These are phyloP conservation scores for Enteromius radiatus DNA, from an alignment of 2,797 vertebrate genomes.

Conservation along the genomic window DNA sequence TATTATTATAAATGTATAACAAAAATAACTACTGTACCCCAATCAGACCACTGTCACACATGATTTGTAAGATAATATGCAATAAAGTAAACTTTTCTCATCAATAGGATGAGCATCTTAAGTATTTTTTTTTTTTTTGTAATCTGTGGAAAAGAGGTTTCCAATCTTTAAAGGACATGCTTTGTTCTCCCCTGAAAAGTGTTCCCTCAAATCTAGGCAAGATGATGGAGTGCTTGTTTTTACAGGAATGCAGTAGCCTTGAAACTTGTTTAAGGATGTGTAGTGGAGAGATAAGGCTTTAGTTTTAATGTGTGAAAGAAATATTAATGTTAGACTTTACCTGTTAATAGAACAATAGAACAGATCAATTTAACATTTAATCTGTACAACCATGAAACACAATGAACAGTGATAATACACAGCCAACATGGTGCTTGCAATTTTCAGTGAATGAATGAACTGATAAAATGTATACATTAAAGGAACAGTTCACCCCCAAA, in stretches of 20 bases:
- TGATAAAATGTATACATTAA: not conserved
- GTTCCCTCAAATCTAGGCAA: constrained; percentile 26
- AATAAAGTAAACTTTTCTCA: not conserved
- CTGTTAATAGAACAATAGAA: constrained; percentile 10
- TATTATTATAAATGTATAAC: not conserved
- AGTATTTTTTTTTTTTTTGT: not conserved
- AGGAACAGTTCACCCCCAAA: too few relatives aligned
- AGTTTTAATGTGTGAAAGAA: constrained; percentile 13
- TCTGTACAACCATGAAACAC: not conserved
- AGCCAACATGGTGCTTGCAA: not conserved
- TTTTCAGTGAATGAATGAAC: not conserved
- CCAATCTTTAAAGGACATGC: constrained; percentile 13
- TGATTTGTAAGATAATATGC: not conserved
- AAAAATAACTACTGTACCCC: not conserved
- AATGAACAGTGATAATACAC: not conserved
- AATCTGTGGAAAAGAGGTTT: constrained; percentile 5
- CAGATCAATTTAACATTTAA: not conserved
- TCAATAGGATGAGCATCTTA: not conserved
- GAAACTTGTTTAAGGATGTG: not conserved
- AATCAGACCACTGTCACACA: not conserved
- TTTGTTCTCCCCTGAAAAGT: constrained; percentile 20
- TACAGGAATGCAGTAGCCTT: not conserved
- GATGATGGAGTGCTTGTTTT: constrained; percentile 26
- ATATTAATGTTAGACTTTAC: not conserved
- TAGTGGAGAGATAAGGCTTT: constrained; percentile 8